Base-by-base conservation (phyloP, 2,797 vertebrate genomes). In the Enteromius trimaculatus region DNA sequence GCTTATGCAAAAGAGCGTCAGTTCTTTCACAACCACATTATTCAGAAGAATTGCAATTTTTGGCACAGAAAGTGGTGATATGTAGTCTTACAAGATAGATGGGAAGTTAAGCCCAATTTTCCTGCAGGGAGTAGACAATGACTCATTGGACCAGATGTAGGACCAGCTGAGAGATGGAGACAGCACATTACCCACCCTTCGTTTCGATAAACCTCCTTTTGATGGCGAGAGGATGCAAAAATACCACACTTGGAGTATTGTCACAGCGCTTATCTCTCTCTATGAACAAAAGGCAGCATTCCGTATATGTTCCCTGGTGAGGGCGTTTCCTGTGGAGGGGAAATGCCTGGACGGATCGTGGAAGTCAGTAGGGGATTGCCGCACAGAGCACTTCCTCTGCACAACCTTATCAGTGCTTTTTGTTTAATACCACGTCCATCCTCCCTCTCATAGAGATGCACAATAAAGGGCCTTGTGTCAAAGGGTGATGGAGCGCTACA, bases 231-330 rank as follows among this genome's bases (percentile, higher is more conserved):
- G 23, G 89, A 88, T 86, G 78, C 91, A 90, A 91, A 93, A 77
- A 75, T 62, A 39, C 26, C 39, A 16, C 84, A 66, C 65, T 65
- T 14, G 8, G 71, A 71, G 65, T 66, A 47, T 70, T 60, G 80
- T 85, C 49, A 37, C 42, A 6, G 34, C 5, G 19, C 62, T 87
- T 84, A 84, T 87, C 88, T 31, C 71, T 53, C 42, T 55, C 75
- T 75, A 77, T 39, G 93, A 94, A 94, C 92, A 93, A 92, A 91
- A 89, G 91, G 89, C 92, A 87, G 88, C 94, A 95, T 95, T 95
- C 93, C 91, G 90, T 65, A 85, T 80, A 88, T 93, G 92, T 94
- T 95, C 94, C 94, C 93, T 93, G 93, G 91, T 79, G 90, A 92
- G 90, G 90, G 90, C 87, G 88, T 91, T 92, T 95, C 94, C 94